Percentiles rank a stretch among this genome's conserved stretches.
phyloP scores from a whole-genome alignment of 1,140 invertebrate genomes.

The Ladona fulva region DNA sequence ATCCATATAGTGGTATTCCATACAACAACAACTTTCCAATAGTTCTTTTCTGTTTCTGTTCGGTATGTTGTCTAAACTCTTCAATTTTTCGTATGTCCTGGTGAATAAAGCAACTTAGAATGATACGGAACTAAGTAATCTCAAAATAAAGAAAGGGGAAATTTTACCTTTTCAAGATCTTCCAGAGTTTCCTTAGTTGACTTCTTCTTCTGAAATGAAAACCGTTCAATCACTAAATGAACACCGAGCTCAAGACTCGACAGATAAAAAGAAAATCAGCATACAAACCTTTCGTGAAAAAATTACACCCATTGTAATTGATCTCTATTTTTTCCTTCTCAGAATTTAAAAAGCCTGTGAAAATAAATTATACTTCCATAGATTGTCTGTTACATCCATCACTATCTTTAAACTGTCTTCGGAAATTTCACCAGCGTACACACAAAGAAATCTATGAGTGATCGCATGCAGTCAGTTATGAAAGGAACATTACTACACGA shows the following conservation, averaged over 20 bases:
- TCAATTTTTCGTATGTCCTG: constrained; percentile 72
- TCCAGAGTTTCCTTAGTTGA: background rate
- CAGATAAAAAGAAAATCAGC: too few relatives aligned
- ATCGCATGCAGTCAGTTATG: too few relatives aligned
- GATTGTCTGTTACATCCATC: too few relatives aligned
- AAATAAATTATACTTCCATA: too few relatives aligned
- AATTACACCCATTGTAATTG: background rate
- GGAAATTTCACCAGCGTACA: too few relatives aligned
- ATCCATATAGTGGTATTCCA: constrained; percentile 68
- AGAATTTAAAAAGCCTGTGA: too few relatives aligned
- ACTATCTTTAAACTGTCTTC: too few relatives aligned
- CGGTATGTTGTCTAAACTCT: constrained; percentile 64
- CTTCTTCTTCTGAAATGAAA: background rate
- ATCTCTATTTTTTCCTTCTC: too few relatives aligned
- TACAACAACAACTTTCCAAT: constrained; percentile 69
- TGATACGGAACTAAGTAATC: background rate
- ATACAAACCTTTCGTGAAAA: background rate
- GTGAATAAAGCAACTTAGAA: background rate
- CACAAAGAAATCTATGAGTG: too few relatives aligned
- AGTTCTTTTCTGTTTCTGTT: constrained; percentile 67
- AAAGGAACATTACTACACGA: too few relatives aligned
- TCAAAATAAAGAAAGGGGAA: background rate
- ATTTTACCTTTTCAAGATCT: background rate
- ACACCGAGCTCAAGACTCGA: too few relatives aligned
- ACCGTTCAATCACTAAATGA: background rate